Conservation (phyloP, 2,888 invertebrate species). For the Sicus ferrugineus region DNA sequence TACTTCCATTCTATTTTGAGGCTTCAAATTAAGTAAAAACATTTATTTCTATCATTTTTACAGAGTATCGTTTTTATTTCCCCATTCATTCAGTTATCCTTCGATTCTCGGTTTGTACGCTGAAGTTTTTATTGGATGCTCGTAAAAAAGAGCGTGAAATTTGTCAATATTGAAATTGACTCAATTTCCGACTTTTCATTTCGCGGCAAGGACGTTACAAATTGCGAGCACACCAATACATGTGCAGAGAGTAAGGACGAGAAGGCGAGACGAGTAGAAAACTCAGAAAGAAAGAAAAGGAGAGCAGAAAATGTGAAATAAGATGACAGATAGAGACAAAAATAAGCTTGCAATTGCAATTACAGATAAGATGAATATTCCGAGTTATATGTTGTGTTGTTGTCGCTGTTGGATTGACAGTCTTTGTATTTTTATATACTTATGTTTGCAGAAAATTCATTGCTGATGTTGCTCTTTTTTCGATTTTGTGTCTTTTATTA, state of each 20-base stretch:
- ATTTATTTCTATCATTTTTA: not conserved
- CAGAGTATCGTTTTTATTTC: not conserved
- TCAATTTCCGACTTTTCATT: not conserved
- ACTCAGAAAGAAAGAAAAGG: not conserved
- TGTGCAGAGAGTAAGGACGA: not conserved
- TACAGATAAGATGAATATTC: not conserved
- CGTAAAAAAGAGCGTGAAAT: not conserved
- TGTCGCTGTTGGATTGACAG: not conserved
- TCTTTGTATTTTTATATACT: not conserved
- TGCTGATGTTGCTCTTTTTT: not conserved
- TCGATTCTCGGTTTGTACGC: not conserved
- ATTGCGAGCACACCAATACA: not conserved
- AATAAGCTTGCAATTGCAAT: not conserved
- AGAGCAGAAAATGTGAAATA: not conserved
- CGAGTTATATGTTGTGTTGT: not conserved
- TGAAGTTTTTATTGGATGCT: not conserved
- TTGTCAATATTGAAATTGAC: constrained; percentile 11
- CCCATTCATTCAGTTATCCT: not conserved
- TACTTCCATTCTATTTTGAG: not conserved
- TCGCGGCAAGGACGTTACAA: not conserved
- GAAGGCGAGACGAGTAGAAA: not conserved
- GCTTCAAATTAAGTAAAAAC: not conserved
- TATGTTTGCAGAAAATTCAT: not conserved
- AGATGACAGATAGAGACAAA: not conserved
- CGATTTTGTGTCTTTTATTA: not conserved